A percentile compares a stretch with the other conserved stretches of the same genome.
Evolutionary conservation across 2,797 vertebrate genomes (phyloP).

Genomic region (Coreius guichenoti): DNA sequence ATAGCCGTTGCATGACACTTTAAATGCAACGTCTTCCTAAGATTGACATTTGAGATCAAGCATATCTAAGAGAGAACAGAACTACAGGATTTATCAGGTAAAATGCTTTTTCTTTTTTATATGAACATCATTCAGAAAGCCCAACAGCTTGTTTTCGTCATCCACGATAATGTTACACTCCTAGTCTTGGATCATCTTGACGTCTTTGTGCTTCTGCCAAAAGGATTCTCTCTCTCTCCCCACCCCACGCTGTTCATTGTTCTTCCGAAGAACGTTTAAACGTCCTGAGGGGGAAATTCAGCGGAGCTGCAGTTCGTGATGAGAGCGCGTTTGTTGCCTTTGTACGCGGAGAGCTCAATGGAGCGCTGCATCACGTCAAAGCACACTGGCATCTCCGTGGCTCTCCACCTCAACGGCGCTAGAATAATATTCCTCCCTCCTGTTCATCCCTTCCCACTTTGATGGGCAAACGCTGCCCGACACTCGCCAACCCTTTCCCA

Average conservation of each 20-base stretch:
- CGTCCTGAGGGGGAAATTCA: constrained; percentile 34
- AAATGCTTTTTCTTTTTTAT: constrained; percentile 46
- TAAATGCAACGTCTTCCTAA: constrained; percentile 15
- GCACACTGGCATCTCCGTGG: constrained; percentile 23
- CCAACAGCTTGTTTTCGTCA: constrained; percentile 45
- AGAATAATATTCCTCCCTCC: constrained; percentile 42
- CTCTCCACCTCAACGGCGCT: constrained; percentile 35
- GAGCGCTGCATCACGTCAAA: constrained; percentile 46
- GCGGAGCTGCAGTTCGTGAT: constrained; percentile 42
- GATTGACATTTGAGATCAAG: constrained; percentile 42
- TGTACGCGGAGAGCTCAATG: constrained; percentile 35
- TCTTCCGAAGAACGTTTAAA: constrained; percentile 41
- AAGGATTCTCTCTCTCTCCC: constrained; percentile 5
- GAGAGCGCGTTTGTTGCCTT: constrained; percentile 36
- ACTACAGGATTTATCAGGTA: constrained; percentile 47
- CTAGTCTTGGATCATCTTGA: constrained; percentile 48
- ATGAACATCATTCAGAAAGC: constrained; percentile 47
- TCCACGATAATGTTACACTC: constrained; percentile 49
- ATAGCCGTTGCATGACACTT: constrained; percentile 38
- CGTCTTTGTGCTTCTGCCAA: constrained; percentile 33
- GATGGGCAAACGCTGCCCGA: constrained; percentile 27
- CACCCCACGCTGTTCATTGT: constrained; percentile 7
- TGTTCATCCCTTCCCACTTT: constrained; percentile 13
- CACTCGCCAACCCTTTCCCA: constrained; percentile 19
- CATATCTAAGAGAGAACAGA: constrained; percentile 47